phyloP scores from a whole-genome alignment of 1,140 invertebrate genomes.

The Coelopa frigida region DNA sequence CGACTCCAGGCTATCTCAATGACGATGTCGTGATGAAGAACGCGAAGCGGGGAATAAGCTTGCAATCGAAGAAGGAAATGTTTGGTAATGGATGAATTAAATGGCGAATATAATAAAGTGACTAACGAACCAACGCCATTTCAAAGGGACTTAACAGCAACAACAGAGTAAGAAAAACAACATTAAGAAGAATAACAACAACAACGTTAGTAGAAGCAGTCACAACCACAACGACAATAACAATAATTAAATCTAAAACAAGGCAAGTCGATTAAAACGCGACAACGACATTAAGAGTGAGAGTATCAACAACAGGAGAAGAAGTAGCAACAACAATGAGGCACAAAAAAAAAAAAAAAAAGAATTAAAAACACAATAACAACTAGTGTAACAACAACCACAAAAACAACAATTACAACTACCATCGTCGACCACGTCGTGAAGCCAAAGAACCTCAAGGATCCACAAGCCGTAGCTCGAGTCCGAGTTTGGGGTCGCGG shows the following conservation, averaged over 20 bases:
- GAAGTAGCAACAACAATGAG: not conserved
- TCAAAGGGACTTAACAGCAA: no score
- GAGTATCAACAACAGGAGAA: not conserved
- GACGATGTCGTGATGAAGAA: no score
- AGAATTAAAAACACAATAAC: conserved; percentile 1
- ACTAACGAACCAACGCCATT: no score
- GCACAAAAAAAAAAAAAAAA: conserved; percentile 1
- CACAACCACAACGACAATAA: conserved; percentile 5
- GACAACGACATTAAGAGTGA: not conserved
- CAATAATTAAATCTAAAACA: not conserved
- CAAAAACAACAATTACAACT: not conserved
- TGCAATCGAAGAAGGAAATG: no score
- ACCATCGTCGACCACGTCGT: not conserved
- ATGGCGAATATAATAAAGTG: no score
- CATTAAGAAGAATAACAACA: not conserved
- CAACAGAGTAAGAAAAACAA: not conserved
- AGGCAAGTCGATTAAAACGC: not conserved
- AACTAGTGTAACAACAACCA: conserved; percentile 1
- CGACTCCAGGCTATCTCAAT: no score
- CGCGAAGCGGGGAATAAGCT: no score
- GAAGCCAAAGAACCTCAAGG: no score
- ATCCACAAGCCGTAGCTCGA: no score
- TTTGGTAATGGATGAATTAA: no score
- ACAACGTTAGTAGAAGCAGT: conserved; percentile 8
- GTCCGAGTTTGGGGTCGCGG: no score